Percentiles rank a stretch among this genome's conserved stretches.
Evolutionary conservation across 2,888 invertebrate species (phyloP).

Genomic region (Stenichneumon culpator): DNA sequence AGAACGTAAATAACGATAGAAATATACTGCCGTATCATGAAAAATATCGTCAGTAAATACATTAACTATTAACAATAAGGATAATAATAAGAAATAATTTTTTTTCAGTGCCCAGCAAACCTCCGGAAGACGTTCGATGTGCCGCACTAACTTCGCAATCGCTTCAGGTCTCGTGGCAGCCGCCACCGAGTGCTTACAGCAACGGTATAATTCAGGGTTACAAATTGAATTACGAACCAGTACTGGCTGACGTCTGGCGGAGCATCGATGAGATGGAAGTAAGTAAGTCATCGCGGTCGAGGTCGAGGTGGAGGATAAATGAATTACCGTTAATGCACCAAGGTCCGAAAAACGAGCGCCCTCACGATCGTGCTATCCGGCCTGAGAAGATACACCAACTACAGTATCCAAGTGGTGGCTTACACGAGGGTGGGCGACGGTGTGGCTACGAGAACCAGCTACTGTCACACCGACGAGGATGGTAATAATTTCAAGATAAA

Average conservation of each 20-base stretch:
- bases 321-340: neutral
- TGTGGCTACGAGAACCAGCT: conserved; percentile 88
- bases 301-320: neutral
- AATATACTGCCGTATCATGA: too few relatives aligned
- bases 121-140: conserved; percentile 93
- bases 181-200: conserved; percentile 90
- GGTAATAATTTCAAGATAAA: conserved; percentile 84
- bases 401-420: conserved; percentile 92
- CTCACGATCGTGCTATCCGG: conserved; percentile 90
- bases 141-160: conserved; percentile 91
- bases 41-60: too few relatives aligned
- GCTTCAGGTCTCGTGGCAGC: conserved; percentile 93
- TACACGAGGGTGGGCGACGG: conserved; percentile 93
- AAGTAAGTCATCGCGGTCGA: conserved; percentile 39
- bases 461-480: conserved; percentile 93
- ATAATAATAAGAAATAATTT: neutral
- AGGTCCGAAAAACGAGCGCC: conserved; percentile 89
- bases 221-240: conserved; percentile 90
- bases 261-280: conserved; percentile 84
- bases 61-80: too few relatives aligned
- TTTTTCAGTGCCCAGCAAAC: conserved; percentile 90
- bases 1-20: too few relatives aligned
- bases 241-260: conserved; percentile 87
- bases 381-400: conserved; percentile 92
- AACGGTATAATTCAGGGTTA: conserved; percentile 93